A percentile compares a stretch with the other conserved stretches of the same genome.
Evolutionary conservation across 2,888 invertebrate genomes (phyloP).

Genomic region (Flabesymbios commensalis): DNA sequence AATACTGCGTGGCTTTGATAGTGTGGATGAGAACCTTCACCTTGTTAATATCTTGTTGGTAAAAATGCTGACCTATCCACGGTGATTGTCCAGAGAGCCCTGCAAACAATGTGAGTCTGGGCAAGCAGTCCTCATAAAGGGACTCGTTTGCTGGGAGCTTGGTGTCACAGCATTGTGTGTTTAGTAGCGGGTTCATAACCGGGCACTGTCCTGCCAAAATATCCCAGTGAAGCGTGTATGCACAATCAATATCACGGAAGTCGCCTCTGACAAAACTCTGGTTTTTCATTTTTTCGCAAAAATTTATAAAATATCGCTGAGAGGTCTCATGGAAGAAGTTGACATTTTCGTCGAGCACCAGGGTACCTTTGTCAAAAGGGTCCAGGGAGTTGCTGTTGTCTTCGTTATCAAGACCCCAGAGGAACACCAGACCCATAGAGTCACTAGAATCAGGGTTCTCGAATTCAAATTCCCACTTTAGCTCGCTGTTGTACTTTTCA

Average conservation of each 20-base stretch:
- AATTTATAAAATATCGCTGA: constrained; percentile 81
- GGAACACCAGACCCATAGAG: constrained; percentile 79
- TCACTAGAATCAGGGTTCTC: constrained; percentile 45
- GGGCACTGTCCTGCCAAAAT: too few relatives aligned
- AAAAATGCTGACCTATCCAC: constrained; percentile 77
- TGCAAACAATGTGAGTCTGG: too few relatives aligned
- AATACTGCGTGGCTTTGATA: constrained; percentile 76
- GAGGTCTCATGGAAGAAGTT: constrained; percentile 78
- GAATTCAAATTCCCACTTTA: constrained; percentile 69
- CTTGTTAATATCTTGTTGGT: constrained; percentile 73
- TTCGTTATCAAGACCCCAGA: constrained; percentile 84
- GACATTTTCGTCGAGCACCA: constrained; percentile 79
- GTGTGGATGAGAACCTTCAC: constrained; percentile 74
- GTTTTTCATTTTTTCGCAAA: constrained; percentile 82
- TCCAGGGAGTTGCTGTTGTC: constrained; percentile 87
- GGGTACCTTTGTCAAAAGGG: constrained; percentile 78
- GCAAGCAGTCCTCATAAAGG: too few relatives aligned
- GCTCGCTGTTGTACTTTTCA: constrained; percentile 80
- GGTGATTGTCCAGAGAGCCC: too few relatives aligned
- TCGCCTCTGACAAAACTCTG: constrained; percentile 59
- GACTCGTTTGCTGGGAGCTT: too few relatives aligned
- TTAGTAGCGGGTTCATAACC: too few relatives aligned
- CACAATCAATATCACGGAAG: constrained; percentile 68
- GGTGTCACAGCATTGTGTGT: too few relatives aligned
- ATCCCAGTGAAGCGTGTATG: too few relatives aligned